These are phyloP conservation scores for Lagothrix lagotricha DNA, from an alignment of 2,797 vertebrate genomes.

Conservation along the genomic window DNA sequence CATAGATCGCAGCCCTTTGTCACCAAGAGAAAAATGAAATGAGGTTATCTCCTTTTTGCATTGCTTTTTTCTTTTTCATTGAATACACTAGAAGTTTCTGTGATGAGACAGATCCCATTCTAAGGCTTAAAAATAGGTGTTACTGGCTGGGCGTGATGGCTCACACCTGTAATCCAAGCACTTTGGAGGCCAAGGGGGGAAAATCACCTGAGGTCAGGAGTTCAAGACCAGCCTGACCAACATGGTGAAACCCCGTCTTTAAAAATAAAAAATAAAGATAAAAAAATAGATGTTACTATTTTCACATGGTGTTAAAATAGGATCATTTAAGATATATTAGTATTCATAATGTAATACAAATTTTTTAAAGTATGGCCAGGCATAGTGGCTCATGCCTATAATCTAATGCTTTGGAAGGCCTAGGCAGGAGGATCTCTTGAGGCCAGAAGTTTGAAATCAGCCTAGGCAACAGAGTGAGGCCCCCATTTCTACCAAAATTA, in stretches of 20 bases:
- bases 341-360: background rate
- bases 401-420: background rate
- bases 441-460: too few species aligned
- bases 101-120: background rate
- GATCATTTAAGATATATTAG: background rate
- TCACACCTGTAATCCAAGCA: too few species aligned
- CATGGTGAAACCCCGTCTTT: too few species aligned
- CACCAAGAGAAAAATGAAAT: conserved; percentile 56
- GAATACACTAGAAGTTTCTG: background rate
- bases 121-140: conserved; percentile 17
- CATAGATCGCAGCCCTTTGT: conserved; percentile 39
- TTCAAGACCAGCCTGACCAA: too few species aligned
- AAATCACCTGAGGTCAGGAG: too few species aligned
- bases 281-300: background rate
- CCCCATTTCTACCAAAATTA: too few species aligned
- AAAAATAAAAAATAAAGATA: background rate
- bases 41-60: background rate
- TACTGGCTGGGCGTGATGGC: background rate
- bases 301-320: background rate
- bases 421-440: too few species aligned
- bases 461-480: too few species aligned
- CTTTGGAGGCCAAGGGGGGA: too few species aligned
- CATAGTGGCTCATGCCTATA: too few species aligned
- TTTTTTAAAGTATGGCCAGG: background rate
- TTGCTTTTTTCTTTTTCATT: background rate